phyloP scores from a whole-genome alignment of 2,888 invertebrate genomes.

The Thymelicus sylvestris region DNA sequence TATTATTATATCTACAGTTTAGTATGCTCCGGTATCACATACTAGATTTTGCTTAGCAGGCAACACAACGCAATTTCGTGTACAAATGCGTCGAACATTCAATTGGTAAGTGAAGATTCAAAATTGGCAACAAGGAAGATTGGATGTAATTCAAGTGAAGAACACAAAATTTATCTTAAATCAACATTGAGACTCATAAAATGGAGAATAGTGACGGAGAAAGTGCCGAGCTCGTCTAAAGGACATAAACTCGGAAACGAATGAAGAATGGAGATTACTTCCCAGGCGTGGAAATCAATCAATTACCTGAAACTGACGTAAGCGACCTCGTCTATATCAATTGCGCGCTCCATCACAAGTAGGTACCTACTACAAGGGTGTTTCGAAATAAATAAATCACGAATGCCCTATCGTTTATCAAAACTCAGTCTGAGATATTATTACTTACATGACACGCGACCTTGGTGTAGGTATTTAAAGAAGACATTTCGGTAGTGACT shows the following conservation, averaged over 20 bases:
- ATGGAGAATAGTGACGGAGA: constrained; percentile 17
- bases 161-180: constrained; percentile 3
- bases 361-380: constrained; percentile 56
- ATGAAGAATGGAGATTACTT: constrained; percentile 51
- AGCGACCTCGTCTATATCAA: constrained; percentile 65
- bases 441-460: constrained; percentile 28
- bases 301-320: constrained; percentile 62
- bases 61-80: too few species aligned
- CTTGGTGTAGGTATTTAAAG: constrained; percentile 13
- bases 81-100: too few species aligned
- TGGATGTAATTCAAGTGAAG: neutral
- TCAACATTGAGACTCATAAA: constrained; percentile 12
- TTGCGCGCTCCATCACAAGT: constrained; percentile 54
- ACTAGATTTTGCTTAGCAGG: too few species aligned
- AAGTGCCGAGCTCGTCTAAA: constrained; percentile 24
- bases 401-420: constrained; percentile 60
- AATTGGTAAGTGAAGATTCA: neutral
- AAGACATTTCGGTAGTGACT: neutral
- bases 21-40: too few species aligned
- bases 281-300: constrained; percentile 60
- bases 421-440: constrained; percentile 51
- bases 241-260: constrained; percentile 34
- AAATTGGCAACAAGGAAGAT: neutral
- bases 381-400: constrained; percentile 65
- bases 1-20: too few species aligned